Conservation (phyloP, 2,888 invertebrate species). For the Pollenia labialis region DNA sequence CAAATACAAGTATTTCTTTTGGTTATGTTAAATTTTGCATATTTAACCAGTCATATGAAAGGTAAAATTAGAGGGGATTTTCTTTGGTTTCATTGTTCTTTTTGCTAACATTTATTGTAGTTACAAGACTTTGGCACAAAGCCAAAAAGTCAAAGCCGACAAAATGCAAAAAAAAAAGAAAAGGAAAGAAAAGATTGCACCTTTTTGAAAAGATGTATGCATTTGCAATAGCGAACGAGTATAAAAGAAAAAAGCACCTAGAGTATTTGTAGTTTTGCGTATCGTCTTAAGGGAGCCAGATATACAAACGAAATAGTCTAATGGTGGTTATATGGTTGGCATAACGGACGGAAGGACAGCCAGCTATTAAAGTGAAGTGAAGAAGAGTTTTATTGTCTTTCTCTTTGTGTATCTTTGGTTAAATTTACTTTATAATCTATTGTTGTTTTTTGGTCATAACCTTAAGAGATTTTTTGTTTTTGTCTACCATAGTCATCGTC, state of each 20-base stretch:
- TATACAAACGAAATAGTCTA: conserved; percentile 6
- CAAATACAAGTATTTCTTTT: conserved; percentile 23
- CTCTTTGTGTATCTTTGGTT: conserved; percentile 44
- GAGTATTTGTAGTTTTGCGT: conserved; percentile 43
- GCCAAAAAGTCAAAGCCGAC: conserved; percentile 82
- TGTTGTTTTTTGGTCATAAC: conserved; percentile 70
- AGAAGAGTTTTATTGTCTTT: conserved; percentile 66
- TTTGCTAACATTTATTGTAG: conserved; percentile 31
- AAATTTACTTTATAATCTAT: conserved; percentile 68
- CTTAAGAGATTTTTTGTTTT: conserved; percentile 65
- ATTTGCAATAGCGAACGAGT: not conserved
- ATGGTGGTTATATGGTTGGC: conserved; percentile 3
- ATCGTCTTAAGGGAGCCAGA: not conserved
- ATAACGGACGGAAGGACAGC: not conserved
- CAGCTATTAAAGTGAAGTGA: conserved; percentile 27
- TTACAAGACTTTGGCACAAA: conserved; percentile 78
- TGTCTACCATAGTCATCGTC: conserved; percentile 45
- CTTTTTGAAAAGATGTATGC: conserved; percentile 50
- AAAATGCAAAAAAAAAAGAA: conserved; percentile 79
- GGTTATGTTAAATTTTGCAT: conserved; percentile 64
- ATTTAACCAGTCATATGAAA: conserved; percentile 53
- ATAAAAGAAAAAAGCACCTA: conserved; percentile 2
- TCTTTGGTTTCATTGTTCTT: conserved; percentile 29
- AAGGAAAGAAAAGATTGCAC: conserved; percentile 51
- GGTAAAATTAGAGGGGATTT: conserved; percentile 55